These are phyloP conservation scores for Myotis vivesi DNA, from an alignment of 2,797 vertebrate genomes.

Conservation along the genomic window DNA sequence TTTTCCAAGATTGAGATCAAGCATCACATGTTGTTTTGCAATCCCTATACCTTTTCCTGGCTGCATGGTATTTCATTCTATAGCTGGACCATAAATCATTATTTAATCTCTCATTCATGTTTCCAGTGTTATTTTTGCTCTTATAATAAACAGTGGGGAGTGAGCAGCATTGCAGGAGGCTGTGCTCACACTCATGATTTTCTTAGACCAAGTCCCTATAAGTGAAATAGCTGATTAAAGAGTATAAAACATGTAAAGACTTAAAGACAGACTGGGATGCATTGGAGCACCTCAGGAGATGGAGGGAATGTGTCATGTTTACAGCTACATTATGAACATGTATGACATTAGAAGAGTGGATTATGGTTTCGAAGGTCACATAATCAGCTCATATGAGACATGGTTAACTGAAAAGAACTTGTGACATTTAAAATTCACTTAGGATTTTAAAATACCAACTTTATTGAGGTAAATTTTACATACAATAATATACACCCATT, in stretches of 20 bases:
- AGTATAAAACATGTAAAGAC: not conserved
- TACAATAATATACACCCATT: not conserved
- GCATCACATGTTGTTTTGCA: not conserved
- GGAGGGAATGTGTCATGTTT: not conserved
- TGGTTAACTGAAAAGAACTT: not conserved
- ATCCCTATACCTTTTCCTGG: not conserved
- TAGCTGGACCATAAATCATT: not conserved
- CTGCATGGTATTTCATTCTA: not conserved
- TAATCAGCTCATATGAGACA: not conserved
- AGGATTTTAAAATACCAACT: not conserved
- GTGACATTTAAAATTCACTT: not conserved
- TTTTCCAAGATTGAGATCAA: not conserved
- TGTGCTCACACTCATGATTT: not conserved
- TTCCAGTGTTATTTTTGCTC: not conserved
- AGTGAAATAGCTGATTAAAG: not conserved
- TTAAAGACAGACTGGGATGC: not conserved
- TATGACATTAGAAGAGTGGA: not conserved
- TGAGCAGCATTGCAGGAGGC: not conserved
- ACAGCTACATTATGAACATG: not conserved
- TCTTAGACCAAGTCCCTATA: not conserved
- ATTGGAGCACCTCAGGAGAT: not conserved
- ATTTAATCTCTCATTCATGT: not conserved
- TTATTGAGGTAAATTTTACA: not conserved
- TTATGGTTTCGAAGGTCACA: not conserved
- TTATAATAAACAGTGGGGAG: not conserved